These are phyloP conservation scores for Brachystomella parvula DNA, from an alignment of 1,140 invertebrate genomes.

Conservation along the genomic window DNA sequence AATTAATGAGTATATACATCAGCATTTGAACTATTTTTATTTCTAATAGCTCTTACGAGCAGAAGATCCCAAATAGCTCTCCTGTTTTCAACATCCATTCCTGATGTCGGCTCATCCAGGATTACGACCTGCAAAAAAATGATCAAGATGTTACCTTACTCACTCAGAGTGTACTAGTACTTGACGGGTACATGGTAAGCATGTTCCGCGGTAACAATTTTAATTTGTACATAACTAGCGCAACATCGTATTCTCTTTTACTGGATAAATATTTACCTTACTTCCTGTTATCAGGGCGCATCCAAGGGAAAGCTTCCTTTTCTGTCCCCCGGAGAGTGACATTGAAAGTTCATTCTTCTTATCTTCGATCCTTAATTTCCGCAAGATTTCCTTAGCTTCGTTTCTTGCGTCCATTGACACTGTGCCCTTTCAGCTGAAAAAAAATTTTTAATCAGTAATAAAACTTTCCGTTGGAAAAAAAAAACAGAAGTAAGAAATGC, in stretches of 20 bases:
- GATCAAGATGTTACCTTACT: not conserved
- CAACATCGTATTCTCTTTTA: not conserved
- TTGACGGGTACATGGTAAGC: not conserved
- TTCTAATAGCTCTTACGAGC: constrained; percentile 30
- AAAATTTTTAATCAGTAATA: constrained; percentile 4
- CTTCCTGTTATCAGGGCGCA: constrained; percentile 65
- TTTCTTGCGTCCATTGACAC: constrained; percentile 5
- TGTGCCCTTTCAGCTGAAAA: constrained; percentile 26
- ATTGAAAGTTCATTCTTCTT: constrained; percentile 58
- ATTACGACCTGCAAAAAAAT: constrained; percentile 24
- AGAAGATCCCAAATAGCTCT: constrained; percentile 51
- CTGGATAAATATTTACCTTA: constrained; percentile 35
- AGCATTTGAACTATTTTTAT: not conserved
- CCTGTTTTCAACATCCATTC: constrained; percentile 55
- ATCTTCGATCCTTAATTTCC: constrained; percentile 50
- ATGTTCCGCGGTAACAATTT: too few species aligned
- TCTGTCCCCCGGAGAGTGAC: constrained; percentile 75
- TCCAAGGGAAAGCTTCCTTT: constrained; percentile 73
- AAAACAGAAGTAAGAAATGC: not conserved
- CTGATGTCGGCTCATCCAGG: constrained; percentile 42
- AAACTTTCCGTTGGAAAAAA: not conserved
- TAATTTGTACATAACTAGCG: too few species aligned
- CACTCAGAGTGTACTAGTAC: not conserved
- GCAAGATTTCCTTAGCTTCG: constrained; percentile 16
- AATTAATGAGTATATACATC: not conserved